A percentile compares a stretch with the other conserved stretches of the same genome.
Conservation (phyloP, 2,797 vertebrate genomes). For the Tamandua tetradactyla region DNA sequence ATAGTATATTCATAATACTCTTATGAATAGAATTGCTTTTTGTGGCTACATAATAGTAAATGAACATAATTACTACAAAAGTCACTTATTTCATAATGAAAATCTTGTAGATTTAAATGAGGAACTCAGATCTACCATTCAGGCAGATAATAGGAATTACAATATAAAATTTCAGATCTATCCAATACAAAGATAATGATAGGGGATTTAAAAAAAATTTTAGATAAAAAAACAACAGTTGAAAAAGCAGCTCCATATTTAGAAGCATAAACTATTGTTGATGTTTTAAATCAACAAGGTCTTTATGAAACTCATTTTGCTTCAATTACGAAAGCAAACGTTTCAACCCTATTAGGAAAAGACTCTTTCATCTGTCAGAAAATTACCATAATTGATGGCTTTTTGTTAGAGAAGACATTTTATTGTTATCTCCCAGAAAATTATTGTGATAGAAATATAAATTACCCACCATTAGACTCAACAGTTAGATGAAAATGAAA, state of each 20-base stretch:
- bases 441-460: not conserved
- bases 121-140: not conserved
- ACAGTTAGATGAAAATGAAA: conserved; percentile 14
- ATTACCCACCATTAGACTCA: not conserved
- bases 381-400: not conserved
- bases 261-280: not conserved
- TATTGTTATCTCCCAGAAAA: not conserved
- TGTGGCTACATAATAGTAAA: not conserved
- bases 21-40: conserved; percentile 30
- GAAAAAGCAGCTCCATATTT: not conserved
- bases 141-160: not conserved
- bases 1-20: too few species aligned
- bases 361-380: not conserved
- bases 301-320: not conserved
- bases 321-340: not conserved
- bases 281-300: not conserved
- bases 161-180: not conserved
- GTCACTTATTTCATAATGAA: not conserved
- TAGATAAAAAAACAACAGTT: not conserved
- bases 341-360: not conserved
- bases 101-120: not conserved
- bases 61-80: not conserved
- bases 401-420: not conserved
- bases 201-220: not conserved
- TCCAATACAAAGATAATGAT: not conserved